Evolutionary conservation across 1,140 invertebrate genomes (phyloP).

Genomic region (Lysiphlebus fabarum): DNA sequence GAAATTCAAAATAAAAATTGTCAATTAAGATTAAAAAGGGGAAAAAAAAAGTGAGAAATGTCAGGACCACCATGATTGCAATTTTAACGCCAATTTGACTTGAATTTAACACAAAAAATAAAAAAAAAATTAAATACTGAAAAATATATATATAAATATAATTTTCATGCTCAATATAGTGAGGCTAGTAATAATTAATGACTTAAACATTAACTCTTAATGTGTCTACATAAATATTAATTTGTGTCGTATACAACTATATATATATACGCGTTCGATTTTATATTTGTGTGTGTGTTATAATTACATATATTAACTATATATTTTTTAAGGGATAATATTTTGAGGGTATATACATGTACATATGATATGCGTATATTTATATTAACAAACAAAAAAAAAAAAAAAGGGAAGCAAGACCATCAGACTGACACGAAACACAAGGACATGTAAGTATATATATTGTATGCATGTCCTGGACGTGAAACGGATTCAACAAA

Average conservation of each 20-base stretch:
- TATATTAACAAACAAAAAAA: too few relatives aligned
- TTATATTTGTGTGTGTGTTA: neutral
- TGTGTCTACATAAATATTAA: too few relatives aligned
- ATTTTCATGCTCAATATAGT: constrained; percentile 54
- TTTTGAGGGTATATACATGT: constrained; percentile 35
- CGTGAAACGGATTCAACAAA: neutral
- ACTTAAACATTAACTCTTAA: constrained; percentile 21
- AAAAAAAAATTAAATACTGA: constrained; percentile 41
- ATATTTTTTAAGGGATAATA: neutral
- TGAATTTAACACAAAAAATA: constrained; percentile 45
- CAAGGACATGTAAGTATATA: too few relatives aligned
- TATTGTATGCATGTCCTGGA: too few relatives aligned
- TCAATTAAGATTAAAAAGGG: too few relatives aligned
- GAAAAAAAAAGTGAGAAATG: constrained; percentile 8
- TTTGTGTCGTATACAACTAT: too few relatives aligned
- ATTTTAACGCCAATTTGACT: constrained; percentile 56
- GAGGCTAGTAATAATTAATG: constrained; percentile 50
- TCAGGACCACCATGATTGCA: constrained; percentile 54
- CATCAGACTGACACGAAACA: too few relatives aligned
- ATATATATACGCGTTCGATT: too few relatives aligned
- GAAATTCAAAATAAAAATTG: too few relatives aligned
- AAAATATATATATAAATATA: constrained; percentile 32
- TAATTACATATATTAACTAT: neutral
- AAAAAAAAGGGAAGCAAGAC: too few relatives aligned
- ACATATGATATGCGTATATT: too few relatives aligned